phyloP scores from a whole-genome alignment of 2,113 vertebrate species.

The Grammatotria lemairii region DNA sequence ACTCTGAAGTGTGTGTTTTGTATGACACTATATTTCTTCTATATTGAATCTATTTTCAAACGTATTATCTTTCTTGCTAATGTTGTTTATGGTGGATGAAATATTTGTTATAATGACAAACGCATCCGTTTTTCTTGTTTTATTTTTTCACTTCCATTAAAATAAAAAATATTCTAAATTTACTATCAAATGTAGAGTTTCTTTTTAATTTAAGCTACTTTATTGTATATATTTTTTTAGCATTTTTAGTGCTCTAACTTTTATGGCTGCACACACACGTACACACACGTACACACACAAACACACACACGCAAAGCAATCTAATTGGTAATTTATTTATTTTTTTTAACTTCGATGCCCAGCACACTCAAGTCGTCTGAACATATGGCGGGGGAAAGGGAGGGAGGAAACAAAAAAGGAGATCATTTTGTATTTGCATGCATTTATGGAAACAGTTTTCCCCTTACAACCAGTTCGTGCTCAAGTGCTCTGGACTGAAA shows the following conservation, averaged over 20 bases:
- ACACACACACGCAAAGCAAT: not conserved
- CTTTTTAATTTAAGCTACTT: not conserved
- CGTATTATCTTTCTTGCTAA: not conserved
- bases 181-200: not conserved
- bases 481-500: slow-evolving; percentile 75
- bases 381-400: slow-evolving; percentile 34
- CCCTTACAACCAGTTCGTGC: slow-evolving; percentile 73
- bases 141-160: not conserved
- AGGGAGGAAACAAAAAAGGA: slow-evolving; percentile 5
- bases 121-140: not conserved
- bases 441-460: slow-evolving; percentile 60
- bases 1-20: not conserved
- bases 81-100: not conserved
- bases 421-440: slow-evolving; percentile 64
- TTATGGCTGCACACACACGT: not conserved
- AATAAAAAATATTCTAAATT: not conserved
- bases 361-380: slow-evolving; percentile 13
- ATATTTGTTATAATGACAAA: not conserved
- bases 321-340: slow-evolving; percentile 15
- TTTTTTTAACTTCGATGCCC: not conserved
- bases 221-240: not conserved
- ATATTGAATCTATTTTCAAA: not conserved
- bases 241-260: not conserved
- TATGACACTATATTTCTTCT: not conserved
- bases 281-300: not conserved